Conservation (phyloP, 2,113 vertebrate genomes). For the Apodemus speciosus region DNA sequence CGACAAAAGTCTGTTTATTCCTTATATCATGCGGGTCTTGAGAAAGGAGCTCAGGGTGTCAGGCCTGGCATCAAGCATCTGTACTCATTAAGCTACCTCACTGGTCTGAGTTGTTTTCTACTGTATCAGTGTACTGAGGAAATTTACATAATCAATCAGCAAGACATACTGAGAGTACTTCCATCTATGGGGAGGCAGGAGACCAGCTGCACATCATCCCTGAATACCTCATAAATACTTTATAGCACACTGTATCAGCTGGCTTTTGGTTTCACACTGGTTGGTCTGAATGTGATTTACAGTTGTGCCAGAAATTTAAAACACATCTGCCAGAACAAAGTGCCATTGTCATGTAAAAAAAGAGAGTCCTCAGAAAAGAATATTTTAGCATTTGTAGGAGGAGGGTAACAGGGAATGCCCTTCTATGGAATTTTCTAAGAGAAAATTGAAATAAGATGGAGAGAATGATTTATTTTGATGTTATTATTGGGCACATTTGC, state of each 20-base stretch:
- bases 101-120: slow-evolving; percentile 52
- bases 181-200: slow-evolving; percentile 71
- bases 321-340: slow-evolving; percentile 74
- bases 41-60: neutral
- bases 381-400: slow-evolving; percentile 58
- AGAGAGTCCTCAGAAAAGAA: slow-evolving; percentile 41
- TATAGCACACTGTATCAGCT: slow-evolving; percentile 77
- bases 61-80: neutral
- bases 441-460: slow-evolving; percentile 64
- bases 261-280: slow-evolving; percentile 71
- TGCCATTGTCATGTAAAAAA: slow-evolving; percentile 37
- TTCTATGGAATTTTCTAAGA: slow-evolving; percentile 43
- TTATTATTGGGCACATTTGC: slow-evolving; percentile 42
- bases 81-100: neutral
- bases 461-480: slow-evolving; percentile 70
- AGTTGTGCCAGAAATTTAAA: slow-evolving; percentile 70
- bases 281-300: slow-evolving; percentile 79
- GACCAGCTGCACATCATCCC: slow-evolving; percentile 63
- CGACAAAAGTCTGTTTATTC: neutral
- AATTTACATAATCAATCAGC: slow-evolving; percentile 70
- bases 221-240: slow-evolving; percentile 84
- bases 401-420: slow-evolving; percentile 19
- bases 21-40: neutral
- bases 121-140: slow-evolving; percentile 62
- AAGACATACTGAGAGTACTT: slow-evolving; percentile 69